phyloP scores from a whole-genome alignment of 2,888 invertebrate species.

The Molanna angustata region DNA sequence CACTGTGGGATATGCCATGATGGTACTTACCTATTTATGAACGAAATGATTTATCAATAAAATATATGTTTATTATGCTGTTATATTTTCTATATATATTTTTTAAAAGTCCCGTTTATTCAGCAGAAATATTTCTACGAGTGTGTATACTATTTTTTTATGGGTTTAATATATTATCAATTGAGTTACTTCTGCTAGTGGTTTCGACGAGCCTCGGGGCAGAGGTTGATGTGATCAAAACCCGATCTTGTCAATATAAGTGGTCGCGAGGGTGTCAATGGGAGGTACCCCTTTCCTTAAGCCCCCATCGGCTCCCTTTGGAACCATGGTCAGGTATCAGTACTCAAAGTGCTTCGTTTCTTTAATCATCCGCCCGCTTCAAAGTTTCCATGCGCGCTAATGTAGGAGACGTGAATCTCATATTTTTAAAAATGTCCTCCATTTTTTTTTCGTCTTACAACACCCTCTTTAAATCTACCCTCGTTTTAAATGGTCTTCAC shows the following conservation, averaged over 20 bases:
- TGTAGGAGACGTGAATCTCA: slow-evolving; percentile 32
- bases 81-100: too few species aligned
- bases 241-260: slow-evolving; percentile 33
- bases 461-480: too few species aligned
- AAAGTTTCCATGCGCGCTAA: slow-evolving; percentile 31
- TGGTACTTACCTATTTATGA: too few species aligned
- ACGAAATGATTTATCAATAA: too few species aligned
- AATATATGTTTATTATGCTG: too few species aligned
- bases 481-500: too few species aligned
- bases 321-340: slow-evolving; percentile 15
- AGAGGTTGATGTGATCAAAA: slow-evolving; percentile 30
- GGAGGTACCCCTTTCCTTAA: neutral
- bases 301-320: slow-evolving; percentile 10
- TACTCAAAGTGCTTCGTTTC: slow-evolving; percentile 20
- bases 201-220: slow-evolving; percentile 21
- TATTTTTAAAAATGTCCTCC: slow-evolving; percentile 29
- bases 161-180: too few species aligned
- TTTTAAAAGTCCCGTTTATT: too few species aligned
- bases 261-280: slow-evolving; percentile 14
- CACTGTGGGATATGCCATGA: too few species aligned
- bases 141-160: neutral
- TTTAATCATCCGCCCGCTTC: slow-evolving; percentile 25
- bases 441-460: slow-evolving; percentile 10
- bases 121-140: too few species aligned
- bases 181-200: slow-evolving; percentile 3